Conservation (phyloP, 2,113 vertebrate species). For the Ictidomys tridecemlineatus region DNA sequence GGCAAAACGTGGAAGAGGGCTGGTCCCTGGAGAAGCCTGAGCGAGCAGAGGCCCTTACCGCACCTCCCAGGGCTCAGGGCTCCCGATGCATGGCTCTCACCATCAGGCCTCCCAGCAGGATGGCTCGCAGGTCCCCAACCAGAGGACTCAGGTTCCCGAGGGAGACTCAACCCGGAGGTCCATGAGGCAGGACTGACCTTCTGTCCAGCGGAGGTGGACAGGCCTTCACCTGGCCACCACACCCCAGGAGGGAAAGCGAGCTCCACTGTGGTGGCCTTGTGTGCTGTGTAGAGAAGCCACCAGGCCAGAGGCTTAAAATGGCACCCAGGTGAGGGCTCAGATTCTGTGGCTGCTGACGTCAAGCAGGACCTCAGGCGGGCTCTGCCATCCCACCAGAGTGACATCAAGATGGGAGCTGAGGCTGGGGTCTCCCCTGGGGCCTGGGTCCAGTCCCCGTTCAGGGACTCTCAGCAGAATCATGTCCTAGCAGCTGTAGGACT, state of each 20-base stretch:
- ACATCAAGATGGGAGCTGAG: too few species aligned
- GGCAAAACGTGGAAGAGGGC: not conserved
- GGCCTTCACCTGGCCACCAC: rapidly evolving
- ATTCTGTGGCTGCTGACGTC: too few species aligned
- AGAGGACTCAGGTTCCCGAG: too few species aligned
- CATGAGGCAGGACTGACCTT: rapidly evolving
- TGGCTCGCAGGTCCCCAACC: not conserved
- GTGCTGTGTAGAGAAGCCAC: rapidly evolving
- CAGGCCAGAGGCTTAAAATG: rapidly evolving
- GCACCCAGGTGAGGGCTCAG: not conserved
- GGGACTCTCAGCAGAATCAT: rapidly evolving
- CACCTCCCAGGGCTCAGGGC: rapidly evolving
- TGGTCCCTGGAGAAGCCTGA: not conserved
- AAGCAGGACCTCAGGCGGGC: rapidly evolving
- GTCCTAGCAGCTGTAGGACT: not conserved
- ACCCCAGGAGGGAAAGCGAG: rapidly evolving
- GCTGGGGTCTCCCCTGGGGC: not conserved
- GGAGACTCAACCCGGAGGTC: not conserved
- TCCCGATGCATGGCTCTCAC: rapidly evolving
- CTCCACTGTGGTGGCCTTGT: rapidly evolving
- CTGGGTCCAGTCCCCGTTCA: not conserved
- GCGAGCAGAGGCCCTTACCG: rapidly evolving
- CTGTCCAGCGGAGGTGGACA: too few species aligned
- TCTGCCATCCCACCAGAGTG: too few species aligned
- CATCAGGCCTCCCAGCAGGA: rapidly evolving